Base-by-base conservation (phyloP, 2,888 invertebrate genomes). In the Malthinus flaveolus region DNA sequence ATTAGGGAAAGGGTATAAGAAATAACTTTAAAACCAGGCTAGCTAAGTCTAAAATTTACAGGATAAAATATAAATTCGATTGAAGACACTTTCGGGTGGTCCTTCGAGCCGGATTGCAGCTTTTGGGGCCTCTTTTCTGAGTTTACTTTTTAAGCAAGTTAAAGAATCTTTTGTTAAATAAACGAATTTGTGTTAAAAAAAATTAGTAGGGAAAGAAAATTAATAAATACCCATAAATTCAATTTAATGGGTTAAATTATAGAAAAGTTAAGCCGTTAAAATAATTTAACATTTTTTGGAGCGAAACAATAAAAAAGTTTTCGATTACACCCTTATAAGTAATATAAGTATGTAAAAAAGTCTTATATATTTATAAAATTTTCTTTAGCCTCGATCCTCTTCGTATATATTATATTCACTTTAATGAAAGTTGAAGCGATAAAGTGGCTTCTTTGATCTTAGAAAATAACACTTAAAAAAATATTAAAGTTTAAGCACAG, bases 381-480 rank as follows among this genome's bases (percentile, higher is more conserved):
- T 23, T 23, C 23, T 23, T 23, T 23, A 23, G 5, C 23, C 23
- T 23, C 23, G 3, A 23, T 23, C 23, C 23, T 23, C 23, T 23
- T 23, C 31, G 10, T 39, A 11, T 39, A 39, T 49, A 49, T 37
- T 50, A 42, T 32, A 42, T 42, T 42, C 32, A 32, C 47, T 33
- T 53, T 53, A 53, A 53, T 53, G 46, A 33, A 34, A 53, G 47
- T 53, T 53, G 37, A 47, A 33, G 53, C 47, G 46, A 46, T 53
- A 46, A 50, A 32, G 39, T 13, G 9, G 45, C 36, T 44, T 34
- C 53, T 53, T 53, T 53, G 53, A 53, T 53, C 35, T 53, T 37
- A 10, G n/a, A 50, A 42, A 33, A 36, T 37, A 49, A 39, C 23
- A 50, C 34, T 33, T 51, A 44, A 51, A 51, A 50, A 50, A 51